Percentiles rank a stretch among this genome's conserved stretches.
Evolutionary conservation across 2,797 vertebrate species (phyloP).

Genomic region (Peromyscus melanophrys): DNA sequence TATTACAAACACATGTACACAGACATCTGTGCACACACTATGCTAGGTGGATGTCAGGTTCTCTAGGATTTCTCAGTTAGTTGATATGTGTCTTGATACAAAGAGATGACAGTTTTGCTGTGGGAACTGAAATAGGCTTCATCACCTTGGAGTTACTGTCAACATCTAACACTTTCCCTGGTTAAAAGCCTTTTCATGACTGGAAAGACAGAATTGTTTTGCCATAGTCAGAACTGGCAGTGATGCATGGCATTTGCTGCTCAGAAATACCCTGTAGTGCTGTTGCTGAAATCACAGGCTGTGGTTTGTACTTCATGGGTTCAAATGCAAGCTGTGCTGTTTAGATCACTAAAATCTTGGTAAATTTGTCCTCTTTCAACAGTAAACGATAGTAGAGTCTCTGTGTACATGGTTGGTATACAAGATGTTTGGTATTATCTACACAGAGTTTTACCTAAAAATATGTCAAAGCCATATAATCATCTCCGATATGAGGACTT

Average conservation of each 20-base stretch:
- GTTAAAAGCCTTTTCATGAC: not conserved
- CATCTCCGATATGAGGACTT: not conserved
- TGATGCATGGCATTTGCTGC: not conserved
- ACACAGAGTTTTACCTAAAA: not conserved
- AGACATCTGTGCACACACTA: not conserved
- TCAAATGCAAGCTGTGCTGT: not conserved
- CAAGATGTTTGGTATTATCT: not conserved
- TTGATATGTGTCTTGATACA: not conserved
- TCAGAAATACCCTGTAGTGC: not conserved
- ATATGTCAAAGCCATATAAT: not conserved
- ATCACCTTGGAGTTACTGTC: too few species aligned
- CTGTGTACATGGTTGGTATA: not conserved
- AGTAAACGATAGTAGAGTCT: not conserved
- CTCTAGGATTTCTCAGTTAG: not conserved
- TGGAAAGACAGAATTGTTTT: not conserved
- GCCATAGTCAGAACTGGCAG: not conserved
- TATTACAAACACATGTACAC: not conserved
- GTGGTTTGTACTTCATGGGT: not conserved
- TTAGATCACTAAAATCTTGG: not conserved
- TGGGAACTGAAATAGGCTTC: not conserved
- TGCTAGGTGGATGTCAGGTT: not conserved
- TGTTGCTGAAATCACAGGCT: too few species aligned
- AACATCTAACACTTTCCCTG: not conserved
- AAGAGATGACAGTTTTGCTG: fast-evolving
- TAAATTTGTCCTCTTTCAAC: not conserved